Base-by-base conservation (phyloP, 2,113 vertebrate genomes). In the Salvelinus fontinalis region DNA sequence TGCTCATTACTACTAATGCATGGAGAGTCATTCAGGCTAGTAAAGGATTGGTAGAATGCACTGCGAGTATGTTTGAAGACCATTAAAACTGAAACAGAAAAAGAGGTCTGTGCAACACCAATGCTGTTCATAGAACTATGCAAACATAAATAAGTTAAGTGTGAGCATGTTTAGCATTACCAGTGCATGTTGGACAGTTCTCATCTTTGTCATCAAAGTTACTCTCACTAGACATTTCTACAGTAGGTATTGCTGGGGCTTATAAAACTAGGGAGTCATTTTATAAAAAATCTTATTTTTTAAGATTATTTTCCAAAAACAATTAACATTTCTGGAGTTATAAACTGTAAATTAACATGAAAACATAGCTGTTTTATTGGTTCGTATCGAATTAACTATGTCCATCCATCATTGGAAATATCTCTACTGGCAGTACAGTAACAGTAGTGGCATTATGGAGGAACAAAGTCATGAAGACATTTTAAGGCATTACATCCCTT, bases 401-500 rank as follows among this genome's bases (percentile, higher is more conserved):
- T 80, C 65, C 5, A 34, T 72, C 86, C 51, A 79, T 22, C n/a
- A 22, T 22, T 62, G 59, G 51, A 22, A 24, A 62, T 16, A 24
- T 62, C 59, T 62, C n/a, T 62, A 62, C n/a, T 62, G 59, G 59
- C 9, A 62, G n/a, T 22, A 22, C 51, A 24, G 9, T 16, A 62
- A 22, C 3, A 44, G 72, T 69, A 86, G 83, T 83, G 88, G 80
- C 76, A 75, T 84, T 74, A 82, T 44, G 39, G 39, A 44, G 9
- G 39, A 44, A 44, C 39, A 44, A 44, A 82, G 74, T 72, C 73
- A 82, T 71, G 72, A 67, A 77, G 68, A 83, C 77, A 86, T 79
- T 73, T 87, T 86, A 90, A 89, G 84, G 86, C 81, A 71, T 90
- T 73, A 54, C 75, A 86, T 91, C 86, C 89, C 87, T 90, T 89